Evolutionary conservation across 2,113 vertebrate species (phyloP).

Genomic region (Camelus bactrianus): DNA sequence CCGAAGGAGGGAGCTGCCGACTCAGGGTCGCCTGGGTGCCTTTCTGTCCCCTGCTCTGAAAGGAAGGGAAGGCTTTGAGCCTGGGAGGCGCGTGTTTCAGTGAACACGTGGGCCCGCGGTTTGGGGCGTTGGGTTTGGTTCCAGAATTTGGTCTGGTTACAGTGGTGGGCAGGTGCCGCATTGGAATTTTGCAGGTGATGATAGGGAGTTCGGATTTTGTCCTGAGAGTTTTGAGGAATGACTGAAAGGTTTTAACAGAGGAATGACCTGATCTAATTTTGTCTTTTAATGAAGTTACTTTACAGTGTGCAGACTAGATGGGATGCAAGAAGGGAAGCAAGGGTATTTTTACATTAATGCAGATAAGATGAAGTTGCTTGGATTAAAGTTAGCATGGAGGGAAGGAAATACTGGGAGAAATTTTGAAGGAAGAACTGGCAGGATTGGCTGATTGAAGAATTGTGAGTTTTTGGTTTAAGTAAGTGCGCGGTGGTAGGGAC

Average conservation of each 20-base stretch:
- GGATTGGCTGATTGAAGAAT: background rate
- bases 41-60: background rate
- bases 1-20: background rate
- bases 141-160: background rate
- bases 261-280: background rate
- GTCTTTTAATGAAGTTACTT: background rate
- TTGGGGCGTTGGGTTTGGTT: background rate
- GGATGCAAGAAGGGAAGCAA: background rate
- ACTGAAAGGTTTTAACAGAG: background rate
- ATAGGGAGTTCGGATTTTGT: background rate
- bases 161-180: background rate
- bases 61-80: background rate
- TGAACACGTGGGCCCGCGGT: constrained; percentile 62
- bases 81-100: background rate
- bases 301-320: background rate
- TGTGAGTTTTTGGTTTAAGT: background rate
- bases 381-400: background rate
- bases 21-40: background rate
- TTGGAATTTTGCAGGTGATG: background rate
- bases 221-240: background rate
- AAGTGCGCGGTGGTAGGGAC: background rate
- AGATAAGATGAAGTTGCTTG: background rate
- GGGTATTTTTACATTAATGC: background rate
- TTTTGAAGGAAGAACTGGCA: background rate
- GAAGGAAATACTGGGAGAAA: background rate